Percentiles rank a stretch among this genome's conserved stretches.
Conservation (phyloP, 2,113 vertebrate genomes). For the Hirundichthys speculiger region DNA sequence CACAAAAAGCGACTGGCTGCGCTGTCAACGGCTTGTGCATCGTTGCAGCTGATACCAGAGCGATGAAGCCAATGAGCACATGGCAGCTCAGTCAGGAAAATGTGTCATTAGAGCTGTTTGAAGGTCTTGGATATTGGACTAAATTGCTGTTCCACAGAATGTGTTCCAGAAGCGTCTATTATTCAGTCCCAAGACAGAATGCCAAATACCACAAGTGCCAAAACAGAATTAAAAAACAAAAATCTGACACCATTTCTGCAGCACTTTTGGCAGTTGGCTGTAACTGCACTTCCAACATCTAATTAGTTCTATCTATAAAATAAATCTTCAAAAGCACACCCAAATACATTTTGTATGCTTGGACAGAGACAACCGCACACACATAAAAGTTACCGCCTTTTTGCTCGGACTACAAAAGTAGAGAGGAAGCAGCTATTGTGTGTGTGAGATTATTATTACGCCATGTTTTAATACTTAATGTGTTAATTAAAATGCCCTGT, state of each 20-base stretch:
- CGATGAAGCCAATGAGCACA: conserved; percentile 47
- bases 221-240: conserved; percentile 12
- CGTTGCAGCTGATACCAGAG: conserved; percentile 41
- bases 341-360: not conserved
- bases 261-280: conserved; percentile 32
- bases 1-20: conserved; percentile 40
- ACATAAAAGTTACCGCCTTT: not conserved
- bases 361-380: conserved; percentile 6
- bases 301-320: conserved; percentile 29
- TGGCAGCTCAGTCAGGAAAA: conserved; percentile 40
- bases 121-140: conserved; percentile 30
- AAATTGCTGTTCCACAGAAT: conserved; percentile 38
- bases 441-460: conserved; percentile 45
- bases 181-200: conserved; percentile 16
- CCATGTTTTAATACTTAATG: conserved; percentile 55
- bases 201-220: conserved; percentile 39
- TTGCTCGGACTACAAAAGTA: not conserved
- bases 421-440: too few relatives aligned
- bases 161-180: conserved; percentile 39
- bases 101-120: conserved; percentile 36
- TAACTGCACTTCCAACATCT: conserved; percentile 22
- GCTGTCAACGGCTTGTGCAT: conserved; percentile 53
- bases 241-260: conserved; percentile 8
- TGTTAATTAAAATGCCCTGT: conserved; percentile 62
- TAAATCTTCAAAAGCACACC: conserved; percentile 4